These are phyloP conservation scores for Calephelis virginiensis DNA, from an alignment of 1,140 invertebrate species.

Conservation along the genomic window DNA sequence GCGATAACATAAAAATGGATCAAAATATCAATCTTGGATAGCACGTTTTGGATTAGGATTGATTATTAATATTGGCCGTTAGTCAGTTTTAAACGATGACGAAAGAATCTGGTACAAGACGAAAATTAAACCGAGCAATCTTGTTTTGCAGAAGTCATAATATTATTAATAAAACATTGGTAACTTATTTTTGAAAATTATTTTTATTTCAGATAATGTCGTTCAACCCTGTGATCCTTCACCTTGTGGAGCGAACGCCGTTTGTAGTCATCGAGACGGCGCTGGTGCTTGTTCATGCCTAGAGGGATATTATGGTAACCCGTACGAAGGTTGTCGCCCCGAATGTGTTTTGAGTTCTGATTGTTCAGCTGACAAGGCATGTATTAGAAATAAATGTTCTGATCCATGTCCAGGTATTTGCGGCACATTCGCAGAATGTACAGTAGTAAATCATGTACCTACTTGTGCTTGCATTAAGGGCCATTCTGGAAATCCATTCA, in stretches of 20 bases:
- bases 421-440: constrained; percentile 87
- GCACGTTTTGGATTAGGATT: too few relatives aligned
- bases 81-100: too few relatives aligned
- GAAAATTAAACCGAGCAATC: too few relatives aligned
- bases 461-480: constrained; percentile 86
- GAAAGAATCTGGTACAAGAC: too few relatives aligned
- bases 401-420: constrained; percentile 90
- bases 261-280: constrained; percentile 82
- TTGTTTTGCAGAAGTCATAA: too few relatives aligned
- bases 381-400: constrained; percentile 86
- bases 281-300: constrained; percentile 85
- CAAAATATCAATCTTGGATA: too few relatives aligned
- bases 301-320: constrained; percentile 84
- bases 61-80: too few relatives aligned
- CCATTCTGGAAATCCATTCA: constrained; percentile 87
- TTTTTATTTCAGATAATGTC: constrained; percentile 62
- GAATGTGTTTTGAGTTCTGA: constrained; percentile 89
- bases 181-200: not conserved
- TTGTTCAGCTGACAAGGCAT: constrained; percentile 85
- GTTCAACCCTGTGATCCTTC: constrained; percentile 85
- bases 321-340: constrained; percentile 85
- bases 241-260: constrained; percentile 89
- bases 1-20: too few relatives aligned
- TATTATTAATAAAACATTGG: not conserved
- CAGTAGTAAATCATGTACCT: constrained; percentile 86